phyloP scores from a whole-genome alignment of 2,888 invertebrate species.

The Netelia melanura region DNA sequence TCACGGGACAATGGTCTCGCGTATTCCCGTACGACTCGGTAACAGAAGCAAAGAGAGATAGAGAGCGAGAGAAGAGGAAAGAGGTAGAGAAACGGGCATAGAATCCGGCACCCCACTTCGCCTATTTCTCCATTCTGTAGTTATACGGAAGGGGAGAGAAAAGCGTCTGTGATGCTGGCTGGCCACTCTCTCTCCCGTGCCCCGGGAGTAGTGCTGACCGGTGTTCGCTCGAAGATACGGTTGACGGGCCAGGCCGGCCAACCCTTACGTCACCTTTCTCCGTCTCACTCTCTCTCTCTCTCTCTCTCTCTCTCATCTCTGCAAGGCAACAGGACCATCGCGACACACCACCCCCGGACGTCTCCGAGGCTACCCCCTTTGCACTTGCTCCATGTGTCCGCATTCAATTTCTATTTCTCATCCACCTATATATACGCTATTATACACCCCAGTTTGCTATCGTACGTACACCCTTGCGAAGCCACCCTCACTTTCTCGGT shows the following conservation, averaged over 20 bases:
- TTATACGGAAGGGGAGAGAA: conserved; percentile 73
- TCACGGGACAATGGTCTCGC: conserved; percentile 82
- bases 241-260: conserved; percentile 78
- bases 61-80: conserved; percentile 67
- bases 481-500: conserved; percentile 40
- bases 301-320: conserved; percentile 8
- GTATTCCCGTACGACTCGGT: conserved; percentile 71
- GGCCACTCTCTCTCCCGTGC: conserved; percentile 66
- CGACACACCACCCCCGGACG: conserved; percentile 36
- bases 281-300: too few relatives aligned
- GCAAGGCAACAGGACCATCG: conserved; percentile 56
- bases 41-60: conserved; percentile 75
- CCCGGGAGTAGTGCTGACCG: conserved; percentile 80
- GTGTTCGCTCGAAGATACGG: conserved; percentile 83
- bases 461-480: conserved; percentile 46
- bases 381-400: conserved; percentile 54
- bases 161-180: conserved; percentile 72
- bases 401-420: conserved; percentile 68
- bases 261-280: conserved; percentile 54
- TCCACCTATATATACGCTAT: conserved; percentile 50
- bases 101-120: conserved; percentile 71
- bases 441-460: conserved; percentile 46
- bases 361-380: conserved; percentile 55
- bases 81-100: conserved; percentile 68
- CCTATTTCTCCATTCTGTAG: conserved; percentile 78